Percentiles rank a stretch among this genome's conserved stretches.
phyloP scores from a whole-genome alignment of 1,140 invertebrate species.

The Paraescarpia echinospica region DNA sequence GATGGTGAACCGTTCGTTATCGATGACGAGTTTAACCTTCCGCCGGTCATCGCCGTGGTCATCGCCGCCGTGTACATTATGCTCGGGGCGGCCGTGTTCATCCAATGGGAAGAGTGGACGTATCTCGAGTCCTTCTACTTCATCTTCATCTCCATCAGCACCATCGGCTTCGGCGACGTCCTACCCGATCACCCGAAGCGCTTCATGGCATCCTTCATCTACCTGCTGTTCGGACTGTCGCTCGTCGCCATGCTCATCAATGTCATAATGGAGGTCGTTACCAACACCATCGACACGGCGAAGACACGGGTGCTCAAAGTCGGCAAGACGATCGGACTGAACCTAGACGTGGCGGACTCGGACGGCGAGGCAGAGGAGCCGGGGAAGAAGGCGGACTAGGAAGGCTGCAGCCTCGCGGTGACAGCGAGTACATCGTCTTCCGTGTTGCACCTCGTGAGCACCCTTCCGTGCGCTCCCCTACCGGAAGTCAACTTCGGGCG shows the following conservation, averaged over 20 bases:
- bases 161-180: slow-evolving; percentile 79
- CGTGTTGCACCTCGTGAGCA: background rate
- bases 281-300: slow-evolving; percentile 26
- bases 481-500: background rate
- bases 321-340: slow-evolving; percentile 21
- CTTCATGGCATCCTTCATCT: slow-evolving; percentile 80
- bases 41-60: slow-evolving; percentile 80
- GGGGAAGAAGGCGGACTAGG: background rate
- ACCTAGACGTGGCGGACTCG: background rate
- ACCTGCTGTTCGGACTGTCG: slow-evolving; percentile 89
- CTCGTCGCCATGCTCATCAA: slow-evolving; percentile 78
- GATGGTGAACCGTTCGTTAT: slow-evolving; percentile 51
- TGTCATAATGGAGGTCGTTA: slow-evolving; percentile 68
- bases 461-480: background rate
- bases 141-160: slow-evolving; percentile 78
- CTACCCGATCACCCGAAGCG: slow-evolving; percentile 71
- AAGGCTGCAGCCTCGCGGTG: background rate
- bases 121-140: slow-evolving; percentile 91
- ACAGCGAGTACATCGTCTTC: background rate
- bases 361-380: background rate
- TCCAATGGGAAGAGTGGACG: slow-evolving; percentile 69
- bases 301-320: slow-evolving; percentile 25
- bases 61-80: slow-evolving; percentile 84
- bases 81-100: slow-evolving; percentile 76
- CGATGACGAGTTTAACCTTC: slow-evolving; percentile 92